Evolutionary conservation across 2,888 invertebrate genomes (phyloP), one percentile per base, ranked within the genome.

Genomic region (Eurytoma adleriae): DNA sequence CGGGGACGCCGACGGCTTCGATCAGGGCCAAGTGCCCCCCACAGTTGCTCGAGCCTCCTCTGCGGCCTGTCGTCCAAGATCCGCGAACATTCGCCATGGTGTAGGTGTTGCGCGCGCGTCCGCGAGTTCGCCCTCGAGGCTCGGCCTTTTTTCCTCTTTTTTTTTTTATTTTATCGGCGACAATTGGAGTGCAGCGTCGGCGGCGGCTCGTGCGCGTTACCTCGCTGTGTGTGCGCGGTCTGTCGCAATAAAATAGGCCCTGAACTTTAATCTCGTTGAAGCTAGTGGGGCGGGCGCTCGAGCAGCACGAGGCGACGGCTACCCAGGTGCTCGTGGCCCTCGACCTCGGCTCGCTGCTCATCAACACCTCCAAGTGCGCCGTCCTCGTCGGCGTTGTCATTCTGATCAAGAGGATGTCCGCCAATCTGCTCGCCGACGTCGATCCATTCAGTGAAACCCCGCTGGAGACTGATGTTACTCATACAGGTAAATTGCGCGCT

Each of bases 361-460:
- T 77, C 16, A 62, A 24, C 64, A 76, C 78, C 14, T 57, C 72
- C 48, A 67, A 71, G 75, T 78, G 78, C 18, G 64, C 74, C 56
- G 30, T 78, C 40, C 30, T 82, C 71, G 3, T 80, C 52, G 52
- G 27, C n/a, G 56, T 62, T n/a, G 40, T 75, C 52, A 64, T 79
- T 40, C 56, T 79, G 56, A 12, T 74, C 7, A 76, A 52, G 70
- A 85, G 84, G 73, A 89, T 89, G 88, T 89, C 88, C 69, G 82
- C 72, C 57, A 83, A 83, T 75, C 79, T 85, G 50, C 81, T 84
- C 27, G 82, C 79, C 54, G 86, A 89, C 78, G 86, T 88, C 61
- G 89, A 90, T 83, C 89, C 89, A 24, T 89, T 90, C 83, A 88
- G 86, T 78, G 89, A 89, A 78, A 85, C 86, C 77, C 86, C 88